A percentile compares a stretch with the other conserved stretches of the same genome.
Evolutionary conservation across 2,888 invertebrate genomes (phyloP).

Genomic region (Gymnosoma rotundatum): DNA sequence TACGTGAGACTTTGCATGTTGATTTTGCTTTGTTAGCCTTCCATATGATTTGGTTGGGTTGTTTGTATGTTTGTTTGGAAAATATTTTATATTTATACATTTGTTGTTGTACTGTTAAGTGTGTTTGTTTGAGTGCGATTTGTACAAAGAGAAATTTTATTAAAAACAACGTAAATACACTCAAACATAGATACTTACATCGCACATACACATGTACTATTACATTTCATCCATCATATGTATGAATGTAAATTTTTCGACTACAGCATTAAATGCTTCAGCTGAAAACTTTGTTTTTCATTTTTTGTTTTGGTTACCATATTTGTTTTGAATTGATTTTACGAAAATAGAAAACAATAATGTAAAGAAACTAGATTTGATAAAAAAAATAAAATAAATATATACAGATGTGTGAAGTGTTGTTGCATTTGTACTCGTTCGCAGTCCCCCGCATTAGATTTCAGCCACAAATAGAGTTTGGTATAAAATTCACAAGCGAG

Average conservation of each 20-base stretch:
- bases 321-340: slow-evolving; percentile 48
- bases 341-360: not conserved
- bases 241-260: too few species aligned
- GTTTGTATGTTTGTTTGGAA: not conserved
- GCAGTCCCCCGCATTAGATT: too few species aligned
- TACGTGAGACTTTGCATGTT: slow-evolving; percentile 65
- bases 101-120: not conserved
- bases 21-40: slow-evolving; percentile 21
- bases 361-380: not conserved
- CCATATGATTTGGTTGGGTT: not conserved
- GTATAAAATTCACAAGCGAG: too few species aligned
- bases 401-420: too few species aligned
- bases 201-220: not conserved
- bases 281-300: slow-evolving; percentile 27
- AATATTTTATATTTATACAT: slow-evolving; percentile 17
- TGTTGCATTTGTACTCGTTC: too few species aligned
- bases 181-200: not conserved
- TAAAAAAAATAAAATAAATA: too few species aligned
- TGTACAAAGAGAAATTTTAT: too few species aligned
- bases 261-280: too few species aligned
- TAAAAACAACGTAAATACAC: too few species aligned
- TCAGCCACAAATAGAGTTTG: too few species aligned
- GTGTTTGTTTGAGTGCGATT: not conserved
- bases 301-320: slow-evolving; percentile 61
- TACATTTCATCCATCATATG: too few species aligned